These are phyloP conservation scores for Lasioglossum vierecki DNA, from an alignment of 2,888 invertebrate species.

Conservation along the genomic window DNA sequence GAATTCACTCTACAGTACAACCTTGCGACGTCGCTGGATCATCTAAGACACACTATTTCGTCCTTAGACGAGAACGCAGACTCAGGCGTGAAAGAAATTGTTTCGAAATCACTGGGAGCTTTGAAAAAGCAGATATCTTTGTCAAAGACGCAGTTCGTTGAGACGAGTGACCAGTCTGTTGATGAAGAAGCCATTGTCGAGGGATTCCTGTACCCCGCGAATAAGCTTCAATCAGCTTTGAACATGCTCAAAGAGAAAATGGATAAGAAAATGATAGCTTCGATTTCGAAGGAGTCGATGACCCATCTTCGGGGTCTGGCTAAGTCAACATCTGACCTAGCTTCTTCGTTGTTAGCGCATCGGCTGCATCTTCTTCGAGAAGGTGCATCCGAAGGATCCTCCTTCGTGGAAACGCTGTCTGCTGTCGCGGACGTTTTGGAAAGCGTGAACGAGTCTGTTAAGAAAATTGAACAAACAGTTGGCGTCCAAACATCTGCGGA, in stretches of 20 bases:
- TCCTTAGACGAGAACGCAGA: slow-evolving; percentile 73
- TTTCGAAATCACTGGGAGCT: slow-evolving; percentile 77
- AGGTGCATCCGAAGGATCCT: slow-evolving; percentile 72
- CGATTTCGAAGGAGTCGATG: slow-evolving; percentile 52
- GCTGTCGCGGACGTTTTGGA: slow-evolving; percentile 76
- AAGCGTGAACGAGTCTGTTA: slow-evolving; percentile 72
- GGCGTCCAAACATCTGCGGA: slow-evolving; percentile 27
- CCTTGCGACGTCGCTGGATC: slow-evolving; percentile 70
- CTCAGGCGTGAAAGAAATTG: slow-evolving; percentile 63
- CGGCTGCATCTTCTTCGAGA: slow-evolving; percentile 73
- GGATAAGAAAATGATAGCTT: slow-evolving; percentile 40
- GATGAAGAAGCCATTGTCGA: slow-evolving; percentile 81
- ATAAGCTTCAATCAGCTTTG: slow-evolving; percentile 76
- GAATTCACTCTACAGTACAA: slow-evolving; percentile 66
- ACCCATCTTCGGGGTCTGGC: slow-evolving; percentile 71
- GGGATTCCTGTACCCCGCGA: slow-evolving; percentile 80
- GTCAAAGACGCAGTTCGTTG: slow-evolving; percentile 74
- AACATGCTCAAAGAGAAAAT: slow-evolving; percentile 68
- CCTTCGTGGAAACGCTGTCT: slow-evolving; percentile 78
- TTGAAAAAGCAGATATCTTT: slow-evolving; percentile 78
- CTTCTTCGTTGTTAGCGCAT: slow-evolving; percentile 71
- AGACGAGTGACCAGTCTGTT: slow-evolving; percentile 71
- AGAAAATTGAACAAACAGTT: slow-evolving; percentile 24
- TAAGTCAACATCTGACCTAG: slow-evolving; percentile 72
- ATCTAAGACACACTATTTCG: slow-evolving; percentile 70